Conservation (phyloP, 2,888 invertebrate genomes). For the Yponomeuta evonymella region DNA sequence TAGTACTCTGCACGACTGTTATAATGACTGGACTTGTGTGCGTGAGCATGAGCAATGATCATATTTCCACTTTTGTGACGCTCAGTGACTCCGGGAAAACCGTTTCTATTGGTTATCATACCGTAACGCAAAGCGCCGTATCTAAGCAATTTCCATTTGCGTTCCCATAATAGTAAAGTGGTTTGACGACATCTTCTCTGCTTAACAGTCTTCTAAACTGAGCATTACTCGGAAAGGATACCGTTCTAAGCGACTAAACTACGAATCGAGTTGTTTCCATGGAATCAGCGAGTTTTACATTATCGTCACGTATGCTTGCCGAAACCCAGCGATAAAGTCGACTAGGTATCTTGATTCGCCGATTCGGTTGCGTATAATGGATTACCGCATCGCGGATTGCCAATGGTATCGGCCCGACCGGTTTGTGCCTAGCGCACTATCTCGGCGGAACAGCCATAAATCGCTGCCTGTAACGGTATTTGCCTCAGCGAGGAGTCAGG, state of each 20-base stretch:
- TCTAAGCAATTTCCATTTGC: background rate
- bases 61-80: conserved; percentile 2
- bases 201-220: background rate
- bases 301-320: background rate
- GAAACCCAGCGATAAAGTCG: conserved; percentile 1
- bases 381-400: conserved; percentile 11
- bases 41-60: background rate
- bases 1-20: background rate
- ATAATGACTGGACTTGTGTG: background rate
- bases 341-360: background rate
- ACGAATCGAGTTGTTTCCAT: background rate
- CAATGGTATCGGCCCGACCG: conserved; percentile 48
- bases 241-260: background rate
- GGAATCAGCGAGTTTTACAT: background rate
- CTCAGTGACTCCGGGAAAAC: conserved; percentile 12
- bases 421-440: conserved; percentile 45
- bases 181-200: background rate
- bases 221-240: conserved; percentile 1
- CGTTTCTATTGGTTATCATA: conserved; percentile 5
- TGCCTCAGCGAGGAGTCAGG: conserved; percentile 13
- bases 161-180: background rate
- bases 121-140: conserved; percentile 1
- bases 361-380: conserved; percentile 3
- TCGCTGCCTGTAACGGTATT: conserved; percentile 59
- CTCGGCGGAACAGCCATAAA: conserved; percentile 48